These are phyloP conservation scores for Poeciliopsis turneri DNA, from an alignment of 2,797 vertebrate genomes.

Conservation along the genomic window DNA sequence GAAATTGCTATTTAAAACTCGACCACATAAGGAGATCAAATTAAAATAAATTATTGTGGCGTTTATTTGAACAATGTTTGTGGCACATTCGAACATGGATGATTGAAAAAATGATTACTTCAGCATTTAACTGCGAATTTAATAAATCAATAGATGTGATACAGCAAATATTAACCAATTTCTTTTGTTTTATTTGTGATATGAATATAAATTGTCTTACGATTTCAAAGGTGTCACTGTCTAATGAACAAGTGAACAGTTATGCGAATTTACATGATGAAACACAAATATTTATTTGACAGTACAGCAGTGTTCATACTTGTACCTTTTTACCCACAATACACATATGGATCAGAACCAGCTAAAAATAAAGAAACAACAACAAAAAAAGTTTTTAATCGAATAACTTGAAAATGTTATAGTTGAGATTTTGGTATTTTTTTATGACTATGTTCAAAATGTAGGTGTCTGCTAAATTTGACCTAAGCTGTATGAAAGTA, in stretches of 20 bases:
- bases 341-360: background rate
- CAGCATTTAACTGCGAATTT: too few relatives aligned
- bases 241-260: too few relatives aligned
- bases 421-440: background rate
- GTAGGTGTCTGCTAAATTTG: background rate
- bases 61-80: background rate
- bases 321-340: background rate
- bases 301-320: background rate
- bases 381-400: background rate
- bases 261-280: too few relatives aligned
- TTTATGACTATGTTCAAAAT: background rate
- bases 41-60: background rate
- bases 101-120: background rate
- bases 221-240: too few relatives aligned
- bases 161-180: background rate
- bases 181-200: background rate
- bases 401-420: background rate
- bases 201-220: too few relatives aligned
- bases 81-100: background rate
- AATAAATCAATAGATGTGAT: background rate
- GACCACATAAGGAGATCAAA: background rate
- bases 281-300: too few relatives aligned
- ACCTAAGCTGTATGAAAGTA: background rate
- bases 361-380: background rate
- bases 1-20: background rate